Evolutionary conservation across 2,888 invertebrate genomes (phyloP).

Genomic region (Lottia gigantea): DNA sequence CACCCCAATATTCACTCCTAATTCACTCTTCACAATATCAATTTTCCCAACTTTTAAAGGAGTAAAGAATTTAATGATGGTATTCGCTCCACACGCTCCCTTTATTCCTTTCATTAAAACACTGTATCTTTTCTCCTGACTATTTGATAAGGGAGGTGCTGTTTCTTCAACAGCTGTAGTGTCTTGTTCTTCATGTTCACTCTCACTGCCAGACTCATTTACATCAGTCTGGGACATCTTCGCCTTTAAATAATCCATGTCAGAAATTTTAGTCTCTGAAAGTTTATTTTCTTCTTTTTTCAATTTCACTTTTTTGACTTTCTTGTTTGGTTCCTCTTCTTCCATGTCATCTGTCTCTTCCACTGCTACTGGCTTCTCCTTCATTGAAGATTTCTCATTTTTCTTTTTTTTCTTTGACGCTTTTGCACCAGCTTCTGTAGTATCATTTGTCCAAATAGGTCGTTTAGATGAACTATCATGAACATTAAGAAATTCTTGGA

Average conservation of each 20-base stretch:
- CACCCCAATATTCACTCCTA: slow-evolving; percentile 71
- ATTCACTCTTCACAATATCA: slow-evolving; percentile 3
- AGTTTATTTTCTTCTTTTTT: slow-evolving; percentile 30
- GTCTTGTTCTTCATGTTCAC: slow-evolving; percentile 32
- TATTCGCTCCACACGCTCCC: slow-evolving; percentile 77
- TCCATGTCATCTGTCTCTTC: slow-evolving; percentile 17
- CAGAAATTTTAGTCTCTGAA: not conserved
- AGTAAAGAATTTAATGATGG: slow-evolving; percentile 9
- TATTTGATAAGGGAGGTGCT: slow-evolving; percentile 23
- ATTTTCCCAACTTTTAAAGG: not conserved
- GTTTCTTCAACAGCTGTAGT: slow-evolving; percentile 21
- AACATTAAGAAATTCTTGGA: slow-evolving; percentile 88
- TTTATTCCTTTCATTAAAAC: slow-evolving; percentile 82
- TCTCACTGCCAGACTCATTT: slow-evolving; percentile 50
- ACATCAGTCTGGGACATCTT: slow-evolving; percentile 38
- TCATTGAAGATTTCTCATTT: slow-evolving; percentile 53
- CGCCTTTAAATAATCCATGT: slow-evolving; percentile 51
- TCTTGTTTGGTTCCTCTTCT: slow-evolving; percentile 34
- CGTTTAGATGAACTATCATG: slow-evolving; percentile 73
- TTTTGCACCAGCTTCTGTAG: slow-evolving; percentile 28
- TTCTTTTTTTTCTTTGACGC: slow-evolving; percentile 69
- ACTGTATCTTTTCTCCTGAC: slow-evolving; percentile 59
- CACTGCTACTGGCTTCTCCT: not conserved
- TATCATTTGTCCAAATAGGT: slow-evolving; percentile 73
- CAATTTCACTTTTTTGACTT: slow-evolving; percentile 33